A percentile compares a stretch with the other conserved stretches of the same genome.
phyloP scores from a whole-genome alignment of 2,113 vertebrate species.

The Corythornis vintsioides region DNA sequence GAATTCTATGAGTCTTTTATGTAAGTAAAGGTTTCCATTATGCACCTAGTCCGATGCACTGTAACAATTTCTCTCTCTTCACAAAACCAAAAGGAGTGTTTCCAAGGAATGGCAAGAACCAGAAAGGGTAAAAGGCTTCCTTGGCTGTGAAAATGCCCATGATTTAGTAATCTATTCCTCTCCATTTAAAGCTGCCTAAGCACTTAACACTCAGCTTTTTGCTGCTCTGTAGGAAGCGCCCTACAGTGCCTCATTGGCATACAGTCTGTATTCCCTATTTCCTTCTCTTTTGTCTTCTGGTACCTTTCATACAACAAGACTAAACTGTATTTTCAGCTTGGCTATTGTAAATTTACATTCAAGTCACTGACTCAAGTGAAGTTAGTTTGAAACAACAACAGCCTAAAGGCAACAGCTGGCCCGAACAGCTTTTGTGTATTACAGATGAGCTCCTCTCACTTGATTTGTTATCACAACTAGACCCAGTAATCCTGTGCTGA shows the following conservation, averaged over 20 bases:
- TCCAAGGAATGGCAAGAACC: background rate
- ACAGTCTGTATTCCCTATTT: background rate
- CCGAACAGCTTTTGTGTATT: background rate
- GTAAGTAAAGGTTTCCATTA: slow-evolving; percentile 22
- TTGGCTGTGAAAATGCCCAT: background rate
- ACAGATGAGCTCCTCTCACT: background rate
- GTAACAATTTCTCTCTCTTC: slow-evolving; percentile 28
- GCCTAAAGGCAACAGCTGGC: background rate
- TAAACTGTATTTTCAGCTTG: background rate
- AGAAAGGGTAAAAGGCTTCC: background rate
- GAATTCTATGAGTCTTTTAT: slow-evolving; percentile 30
- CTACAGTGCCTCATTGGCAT: background rate
- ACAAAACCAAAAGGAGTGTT: background rate
- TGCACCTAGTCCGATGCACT: background rate
- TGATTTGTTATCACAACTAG: background rate
- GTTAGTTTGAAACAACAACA: background rate
- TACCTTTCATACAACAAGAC: background rate
- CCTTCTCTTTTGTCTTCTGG: background rate
- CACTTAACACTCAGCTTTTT: background rate
- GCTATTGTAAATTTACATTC: background rate
- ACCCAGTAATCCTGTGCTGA: background rate
- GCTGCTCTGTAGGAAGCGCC: background rate
- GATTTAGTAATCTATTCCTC: background rate
- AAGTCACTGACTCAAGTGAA: background rate
- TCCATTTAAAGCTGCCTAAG: background rate